Conservation (phyloP, 2,797 vertebrate species). For the Rhinogobio ventralis region DNA sequence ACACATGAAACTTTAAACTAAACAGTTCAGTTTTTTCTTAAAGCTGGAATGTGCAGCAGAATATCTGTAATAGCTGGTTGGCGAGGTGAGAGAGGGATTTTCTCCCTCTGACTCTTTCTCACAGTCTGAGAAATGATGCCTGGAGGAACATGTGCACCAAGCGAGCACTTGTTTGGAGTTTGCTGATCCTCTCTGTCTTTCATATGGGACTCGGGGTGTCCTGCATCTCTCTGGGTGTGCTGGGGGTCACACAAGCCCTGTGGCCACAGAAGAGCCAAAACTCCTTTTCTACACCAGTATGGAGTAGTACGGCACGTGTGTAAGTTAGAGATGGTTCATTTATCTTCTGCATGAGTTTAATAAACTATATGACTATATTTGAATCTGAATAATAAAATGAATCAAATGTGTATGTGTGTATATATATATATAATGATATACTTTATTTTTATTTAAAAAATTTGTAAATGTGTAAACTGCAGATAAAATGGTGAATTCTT, state of each 20-base stretch:
- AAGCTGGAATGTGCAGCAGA: neutral
- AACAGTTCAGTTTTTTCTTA: neutral
- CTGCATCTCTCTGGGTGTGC: conserved; percentile 85
- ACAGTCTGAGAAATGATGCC: conserved; percentile 81
- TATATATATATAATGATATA: no score
- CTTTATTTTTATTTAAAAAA: no score
- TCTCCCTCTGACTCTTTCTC: conserved; percentile 47
- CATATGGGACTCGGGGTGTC: conserved; percentile 87
- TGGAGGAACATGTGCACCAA: conserved; percentile 85
- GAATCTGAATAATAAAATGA: neutral
- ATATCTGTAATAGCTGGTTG: neutral
- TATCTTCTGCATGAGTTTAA: neutral
- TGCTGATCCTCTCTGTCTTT: conserved; percentile 85
- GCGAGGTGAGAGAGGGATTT: conserved; percentile 30
- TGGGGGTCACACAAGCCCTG: conserved; percentile 82
- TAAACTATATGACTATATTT: neutral
- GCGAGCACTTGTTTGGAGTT: conserved; percentile 85
- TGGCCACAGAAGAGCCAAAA: conserved; percentile 80
- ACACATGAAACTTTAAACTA: neutral
- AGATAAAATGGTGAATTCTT: neutral
- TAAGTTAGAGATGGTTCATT: conserved; percentile 75
- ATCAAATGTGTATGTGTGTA: no score
- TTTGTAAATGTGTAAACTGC: neutral
- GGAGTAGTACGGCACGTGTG: conserved; percentile 89
- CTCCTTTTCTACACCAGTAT: conserved; percentile 88